Base-by-base conservation (phyloP, 1,140 invertebrate genomes). In the Amphibalanus amphitrite region DNA sequence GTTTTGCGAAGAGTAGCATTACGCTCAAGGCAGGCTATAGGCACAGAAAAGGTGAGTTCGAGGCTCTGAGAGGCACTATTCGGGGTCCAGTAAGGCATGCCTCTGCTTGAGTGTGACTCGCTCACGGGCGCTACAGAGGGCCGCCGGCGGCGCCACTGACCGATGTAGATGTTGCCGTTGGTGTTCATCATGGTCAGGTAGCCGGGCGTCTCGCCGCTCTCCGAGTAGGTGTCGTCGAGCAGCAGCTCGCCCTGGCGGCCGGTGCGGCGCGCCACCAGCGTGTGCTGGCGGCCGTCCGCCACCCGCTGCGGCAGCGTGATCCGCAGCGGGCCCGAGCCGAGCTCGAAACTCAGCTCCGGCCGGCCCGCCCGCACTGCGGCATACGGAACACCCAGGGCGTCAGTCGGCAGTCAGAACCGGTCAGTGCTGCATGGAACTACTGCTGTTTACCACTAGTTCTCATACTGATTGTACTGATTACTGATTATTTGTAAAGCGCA, bases 81-180 rank as follows among this genome's bases (percentile, higher is more conserved):
- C 33, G 33, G 33, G 15, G 10, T 6, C 26, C 26, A 30, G 67
- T 25, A 33, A 6, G 8, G 25, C 28, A 28, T 23, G 70, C 28
- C 20, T 29, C 25, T 69, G 13, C 17, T 29, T 15, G 25, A 23
- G 69, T 67, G 28, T 23, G 4, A n/a, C 28, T 33, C 26, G 38
- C 30, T 25, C 69, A 26, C 29, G 30, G 0, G 29, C 17, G 6
- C 67, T 15, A 28, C 29, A 40, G 29, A 3, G 20, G 17, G 65
- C 15, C 29, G 74, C 71, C 69, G 13, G 69, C 59, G 64, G n/a
- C n/a, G n/a, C n/a, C n/a, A 77, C 84, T 81, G 81, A 90, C 90
- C 93, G 71, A 98, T 83, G 78, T 89, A 97, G 71, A 97, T 89
- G 78, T 92, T 90, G 73, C 93, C 92, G 77, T 85, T 82, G 64